phyloP scores from a whole-genome alignment of 2,888 invertebrate species.

The Theretra japonica region DNA sequence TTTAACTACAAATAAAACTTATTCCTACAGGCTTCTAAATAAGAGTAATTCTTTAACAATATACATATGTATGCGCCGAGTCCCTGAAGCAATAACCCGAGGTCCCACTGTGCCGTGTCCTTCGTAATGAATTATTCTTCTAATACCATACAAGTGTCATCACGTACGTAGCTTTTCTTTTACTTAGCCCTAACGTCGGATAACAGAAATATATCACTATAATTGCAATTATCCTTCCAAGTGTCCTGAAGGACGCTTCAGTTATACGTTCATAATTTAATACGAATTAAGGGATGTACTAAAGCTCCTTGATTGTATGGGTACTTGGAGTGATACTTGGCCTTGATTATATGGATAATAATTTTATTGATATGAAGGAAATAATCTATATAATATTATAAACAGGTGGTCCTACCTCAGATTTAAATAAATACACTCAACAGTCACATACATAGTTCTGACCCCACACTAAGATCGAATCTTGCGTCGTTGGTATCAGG shows the following conservation, averaged over 20 bases:
- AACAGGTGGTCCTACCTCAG: too few relatives aligned
- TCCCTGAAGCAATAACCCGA: conserved; percentile 10
- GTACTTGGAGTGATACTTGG: too few relatives aligned
- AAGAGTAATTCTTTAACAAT: background rate
- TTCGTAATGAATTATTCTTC: conserved; percentile 7
- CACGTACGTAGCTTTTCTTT: background rate
- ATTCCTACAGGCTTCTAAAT: background rate
- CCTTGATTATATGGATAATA: too few relatives aligned
- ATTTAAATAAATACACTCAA: too few relatives aligned
- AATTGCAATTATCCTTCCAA: background rate
- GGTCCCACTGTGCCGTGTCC: background rate
- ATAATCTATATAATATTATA: too few relatives aligned
- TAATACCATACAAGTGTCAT: conserved; percentile 8
- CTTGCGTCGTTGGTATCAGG: too few relatives aligned
- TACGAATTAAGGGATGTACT: background rate
- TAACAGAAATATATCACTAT: conserved; percentile 4
- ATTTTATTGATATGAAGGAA: too few relatives aligned
- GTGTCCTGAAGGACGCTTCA: background rate
- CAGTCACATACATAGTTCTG: too few relatives aligned
- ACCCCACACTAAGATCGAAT: too few relatives aligned
- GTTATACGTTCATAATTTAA: background rate
- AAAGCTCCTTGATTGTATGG: too few relatives aligned
- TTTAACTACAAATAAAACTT: background rate
- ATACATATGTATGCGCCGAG: background rate
- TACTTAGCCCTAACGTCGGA: background rate